These are phyloP conservation scores for Leptoclinus maculatus DNA, from an alignment of 2,797 vertebrate genomes.

Conservation along the genomic window DNA sequence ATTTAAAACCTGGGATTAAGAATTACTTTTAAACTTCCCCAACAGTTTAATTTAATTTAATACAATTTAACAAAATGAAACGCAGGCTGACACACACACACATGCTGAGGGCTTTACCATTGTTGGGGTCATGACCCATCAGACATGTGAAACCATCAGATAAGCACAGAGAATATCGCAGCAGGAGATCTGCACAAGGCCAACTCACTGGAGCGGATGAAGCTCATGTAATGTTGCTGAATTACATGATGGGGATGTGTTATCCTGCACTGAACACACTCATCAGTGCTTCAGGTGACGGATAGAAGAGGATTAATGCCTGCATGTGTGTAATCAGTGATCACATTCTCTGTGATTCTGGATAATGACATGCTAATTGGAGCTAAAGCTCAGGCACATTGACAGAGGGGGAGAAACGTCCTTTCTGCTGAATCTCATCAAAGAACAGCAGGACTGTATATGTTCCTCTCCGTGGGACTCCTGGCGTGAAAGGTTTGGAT, in stretches of 20 bases:
- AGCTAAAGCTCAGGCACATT: background rate
- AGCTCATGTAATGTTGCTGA: background rate
- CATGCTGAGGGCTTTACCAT: background rate
- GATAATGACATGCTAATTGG: constrained; percentile 31
- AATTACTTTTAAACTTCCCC: background rate
- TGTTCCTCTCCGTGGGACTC: background rate
- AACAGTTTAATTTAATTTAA: background rate
- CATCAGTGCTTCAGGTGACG: constrained; percentile 19
- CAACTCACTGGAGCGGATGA: background rate
- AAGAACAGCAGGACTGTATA: background rate
- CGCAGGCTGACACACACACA: background rate
- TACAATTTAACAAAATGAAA: background rate
- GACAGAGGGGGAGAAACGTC: constrained; percentile 2
- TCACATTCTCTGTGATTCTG: constrained; percentile 21
- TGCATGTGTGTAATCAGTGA: background rate
- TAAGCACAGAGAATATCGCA: background rate
- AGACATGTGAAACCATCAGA: background rate
- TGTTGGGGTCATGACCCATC: background rate
- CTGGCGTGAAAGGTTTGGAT: background rate
- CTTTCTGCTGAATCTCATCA: background rate
- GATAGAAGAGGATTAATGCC: constrained; percentile 24
- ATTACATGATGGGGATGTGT: background rate
- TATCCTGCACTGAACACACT: background rate
- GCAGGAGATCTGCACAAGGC: background rate
- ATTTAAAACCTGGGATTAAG: background rate